A percentile compares a stretch with the other conserved stretches of the same genome.
phyloP scores from a whole-genome alignment of 2,113 vertebrate genomes.

The Pontoporia blainvillei region DNA sequence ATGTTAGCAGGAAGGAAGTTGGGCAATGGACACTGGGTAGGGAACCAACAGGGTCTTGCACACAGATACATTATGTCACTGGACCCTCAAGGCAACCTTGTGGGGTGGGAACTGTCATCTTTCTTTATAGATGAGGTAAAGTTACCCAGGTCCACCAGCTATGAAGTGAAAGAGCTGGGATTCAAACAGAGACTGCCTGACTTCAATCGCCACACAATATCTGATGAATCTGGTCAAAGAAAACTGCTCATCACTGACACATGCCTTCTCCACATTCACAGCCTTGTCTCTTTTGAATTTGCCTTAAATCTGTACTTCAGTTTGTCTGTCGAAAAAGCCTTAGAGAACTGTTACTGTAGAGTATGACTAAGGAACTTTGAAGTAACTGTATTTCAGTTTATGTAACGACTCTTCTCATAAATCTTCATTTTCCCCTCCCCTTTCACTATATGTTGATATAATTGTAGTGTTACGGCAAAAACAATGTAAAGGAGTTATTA shows the following conservation, averaged over 20 bases:
- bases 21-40: not conserved
- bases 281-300: not conserved
- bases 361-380: not conserved
- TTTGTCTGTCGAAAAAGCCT: not conserved
- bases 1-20: not conserved
- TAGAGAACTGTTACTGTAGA: not conserved
- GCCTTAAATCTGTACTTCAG: not conserved
- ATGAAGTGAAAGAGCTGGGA: not conserved
- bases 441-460: not conserved
- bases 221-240: not conserved
- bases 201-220: not conserved
- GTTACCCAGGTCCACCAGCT: not conserved
- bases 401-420: not conserved
- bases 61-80: not conserved
- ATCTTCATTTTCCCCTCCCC: not conserved
- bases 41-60: not conserved
- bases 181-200: not conserved
- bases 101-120: not conserved
- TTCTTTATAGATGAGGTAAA: not conserved
- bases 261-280: not conserved
- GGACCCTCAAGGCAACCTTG: not conserved
- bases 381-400: not conserved
- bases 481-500: not conserved
- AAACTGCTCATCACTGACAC: not conserved
- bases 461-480: not conserved